Percentiles rank a stretch among this genome's conserved stretches.
These are phyloP conservation scores for Tapirus terrestris DNA, from an alignment of 2,113 vertebrate genomes.

Conservation along the genomic window DNA sequence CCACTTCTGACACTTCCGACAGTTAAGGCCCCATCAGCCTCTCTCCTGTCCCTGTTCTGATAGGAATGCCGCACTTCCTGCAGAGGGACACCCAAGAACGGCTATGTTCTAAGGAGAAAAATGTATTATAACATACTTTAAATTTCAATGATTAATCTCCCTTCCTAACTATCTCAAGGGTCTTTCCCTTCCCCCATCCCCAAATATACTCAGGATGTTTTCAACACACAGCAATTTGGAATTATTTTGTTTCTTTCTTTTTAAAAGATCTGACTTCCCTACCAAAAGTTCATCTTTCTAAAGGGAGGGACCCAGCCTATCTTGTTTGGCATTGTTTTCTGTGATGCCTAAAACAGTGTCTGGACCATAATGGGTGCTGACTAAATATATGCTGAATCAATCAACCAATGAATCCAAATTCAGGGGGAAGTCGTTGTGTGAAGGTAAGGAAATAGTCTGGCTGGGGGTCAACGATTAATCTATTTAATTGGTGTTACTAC, in stretches of 20 bases:
- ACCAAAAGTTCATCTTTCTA: background rate
- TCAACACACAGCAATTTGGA: background rate
- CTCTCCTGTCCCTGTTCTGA: background rate
- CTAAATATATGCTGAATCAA: background rate
- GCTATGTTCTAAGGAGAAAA: background rate
- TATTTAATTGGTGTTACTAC: background rate
- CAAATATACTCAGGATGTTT: background rate
- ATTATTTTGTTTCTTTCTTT: background rate
- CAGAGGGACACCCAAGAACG: background rate
- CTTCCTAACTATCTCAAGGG: background rate
- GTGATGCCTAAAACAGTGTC: background rate
- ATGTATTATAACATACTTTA: background rate
- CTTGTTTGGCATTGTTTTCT: background rate
- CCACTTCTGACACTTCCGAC: background rate
- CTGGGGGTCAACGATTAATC: background rate
- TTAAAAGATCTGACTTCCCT: background rate
- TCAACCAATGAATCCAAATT: background rate
- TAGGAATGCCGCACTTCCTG: background rate
- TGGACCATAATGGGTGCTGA: background rate
- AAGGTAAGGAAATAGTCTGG: background rate
- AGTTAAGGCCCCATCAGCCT: background rate
- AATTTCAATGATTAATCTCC: background rate
- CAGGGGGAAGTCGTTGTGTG: background rate
- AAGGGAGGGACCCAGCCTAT: too few species aligned
- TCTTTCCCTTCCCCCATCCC: accelerated